Evolutionary conservation across 1,140 invertebrate genomes (phyloP).

Genomic region (Drosophila navojoa): DNA sequence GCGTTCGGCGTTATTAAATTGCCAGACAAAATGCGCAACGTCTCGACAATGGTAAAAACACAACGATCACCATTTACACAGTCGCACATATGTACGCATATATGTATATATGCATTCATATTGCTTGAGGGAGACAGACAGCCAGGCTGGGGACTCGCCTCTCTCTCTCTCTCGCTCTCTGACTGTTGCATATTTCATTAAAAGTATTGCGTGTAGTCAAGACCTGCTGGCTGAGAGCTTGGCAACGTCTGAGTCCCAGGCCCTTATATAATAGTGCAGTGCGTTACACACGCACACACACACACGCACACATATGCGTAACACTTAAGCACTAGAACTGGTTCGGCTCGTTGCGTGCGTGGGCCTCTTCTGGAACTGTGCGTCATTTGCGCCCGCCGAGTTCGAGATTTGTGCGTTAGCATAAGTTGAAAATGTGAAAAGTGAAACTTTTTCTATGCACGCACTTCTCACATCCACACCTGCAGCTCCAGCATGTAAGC

Average conservation of each 20-base stretch:
- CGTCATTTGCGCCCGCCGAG: slow-evolving; percentile 68
- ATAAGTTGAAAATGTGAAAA: slow-evolving; percentile 31
- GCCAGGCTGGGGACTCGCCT: slow-evolving; percentile 1
- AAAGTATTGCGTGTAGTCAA: slow-evolving; percentile 69
- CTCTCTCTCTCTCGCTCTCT: too few species aligned
- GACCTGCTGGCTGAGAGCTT: slow-evolving; percentile 16
- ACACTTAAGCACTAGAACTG: slow-evolving; percentile 60
- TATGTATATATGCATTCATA: neutral
- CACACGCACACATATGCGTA: slow-evolving; percentile 60
- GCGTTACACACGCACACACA: slow-evolving; percentile 24
- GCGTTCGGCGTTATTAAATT: slow-evolving; percentile 65
- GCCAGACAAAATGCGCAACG: slow-evolving; percentile 54
- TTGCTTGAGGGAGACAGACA: slow-evolving; percentile 22
- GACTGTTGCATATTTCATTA: slow-evolving; percentile 75
- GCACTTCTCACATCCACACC: neutral
- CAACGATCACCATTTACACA: slow-evolving; percentile 43
- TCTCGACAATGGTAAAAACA: slow-evolving; percentile 60
- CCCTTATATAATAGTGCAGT: slow-evolving; percentile 30
- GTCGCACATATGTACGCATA: too few species aligned
- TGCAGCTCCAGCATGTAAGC: slow-evolving; percentile 23
- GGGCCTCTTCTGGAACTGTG: slow-evolving; percentile 28
- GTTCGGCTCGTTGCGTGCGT: slow-evolving; percentile 51
- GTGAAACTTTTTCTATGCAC: slow-evolving; percentile 55
- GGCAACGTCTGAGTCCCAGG: slow-evolving; percentile 16
- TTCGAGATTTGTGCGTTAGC: slow-evolving; percentile 50